Evolutionary conservation across 2,113 vertebrate species (phyloP), one percentile per base, ranked within the genome.

Genomic region (Rhadina sibilatrix): DNA sequence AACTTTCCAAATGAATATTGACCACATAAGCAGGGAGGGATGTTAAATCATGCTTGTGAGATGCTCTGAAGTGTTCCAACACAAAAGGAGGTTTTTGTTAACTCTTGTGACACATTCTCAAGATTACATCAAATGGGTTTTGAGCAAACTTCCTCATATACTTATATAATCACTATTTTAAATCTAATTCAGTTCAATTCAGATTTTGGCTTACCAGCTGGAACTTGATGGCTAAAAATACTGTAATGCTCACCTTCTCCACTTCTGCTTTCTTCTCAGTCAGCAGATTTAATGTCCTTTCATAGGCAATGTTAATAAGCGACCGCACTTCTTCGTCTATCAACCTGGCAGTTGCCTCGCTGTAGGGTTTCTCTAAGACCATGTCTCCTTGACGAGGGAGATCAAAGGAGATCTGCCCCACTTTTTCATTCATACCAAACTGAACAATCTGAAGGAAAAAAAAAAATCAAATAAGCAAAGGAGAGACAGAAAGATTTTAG

Each of bases 351-450:
- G 99, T 99, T 79, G 99, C 99, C 78, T 99, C 99, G 4, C 99
- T 99, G 89, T 99, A 99, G 6, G 99, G 99, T 64, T 99, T 99
- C 97, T 99, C 99, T 53, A 99, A 95, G 30, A 99, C 98, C 98
- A 99, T 98, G 92, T 99, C 99, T 2, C 99, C 99, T 97, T 99
- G 99, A 6, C 99, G 98, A 3, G 99, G 99, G 9, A 99, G 98
- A 86, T 99, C 99, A 54, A 99, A 99, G 80, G 99, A 99, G 61
- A 99, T 99, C 97, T 99, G 99, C 6, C 99, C 99, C 40, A 99
- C 99, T 97, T 99, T 99, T 11, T 98, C 98, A 64, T 99, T 99
- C 99, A 99, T 99, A 59, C 99, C 99, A 50, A 99, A 99, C 97
- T 99, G 99, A 68, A 99, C 99, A 30, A 99, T 99, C 99, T 99